These are phyloP conservation scores for Esox masquinongy DNA, from an alignment of 2,797 vertebrate genomes.

Conservation along the genomic window DNA sequence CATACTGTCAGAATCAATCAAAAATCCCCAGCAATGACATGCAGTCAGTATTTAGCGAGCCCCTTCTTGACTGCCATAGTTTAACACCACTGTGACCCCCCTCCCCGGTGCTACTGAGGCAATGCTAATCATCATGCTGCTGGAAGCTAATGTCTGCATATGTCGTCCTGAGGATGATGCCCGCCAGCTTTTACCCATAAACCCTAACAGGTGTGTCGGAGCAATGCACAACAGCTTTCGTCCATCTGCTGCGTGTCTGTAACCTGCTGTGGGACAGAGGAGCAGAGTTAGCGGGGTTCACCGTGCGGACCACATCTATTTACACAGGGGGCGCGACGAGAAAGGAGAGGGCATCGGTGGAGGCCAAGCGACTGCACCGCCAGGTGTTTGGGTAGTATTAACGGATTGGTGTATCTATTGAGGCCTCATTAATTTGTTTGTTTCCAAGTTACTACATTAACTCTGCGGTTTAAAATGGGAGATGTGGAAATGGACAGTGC, in stretches of 20 bases:
- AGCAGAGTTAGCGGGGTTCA: background rate
- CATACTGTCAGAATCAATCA: constrained; percentile 5
- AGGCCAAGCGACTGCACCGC: background rate
- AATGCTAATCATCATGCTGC: constrained; percentile 3
- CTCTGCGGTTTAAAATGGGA: background rate
- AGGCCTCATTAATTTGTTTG: background rate
- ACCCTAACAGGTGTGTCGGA: constrained; percentile 24
- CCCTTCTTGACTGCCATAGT: background rate
- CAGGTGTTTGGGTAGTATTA: background rate
- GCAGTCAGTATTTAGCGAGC: background rate
- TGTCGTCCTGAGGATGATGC: constrained; percentile 31
- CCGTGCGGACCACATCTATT: background rate
- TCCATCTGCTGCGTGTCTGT: constrained; percentile 37
- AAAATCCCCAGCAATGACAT: background rate
- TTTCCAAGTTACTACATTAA: background rate
- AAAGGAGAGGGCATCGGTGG: background rate
- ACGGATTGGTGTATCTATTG: background rate
- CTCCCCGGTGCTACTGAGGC: background rate
- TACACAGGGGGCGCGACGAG: background rate
- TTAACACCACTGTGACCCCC: background rate
- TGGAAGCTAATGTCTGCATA: constrained; percentile 42
- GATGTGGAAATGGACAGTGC: background rate
- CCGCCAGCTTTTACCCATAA: constrained; percentile 30
- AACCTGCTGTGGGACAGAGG: constrained; percentile 14
- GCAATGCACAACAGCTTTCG: constrained; percentile 34